Conservation (phyloP, 2,797 vertebrate species). For the Chelon labrosus region DNA sequence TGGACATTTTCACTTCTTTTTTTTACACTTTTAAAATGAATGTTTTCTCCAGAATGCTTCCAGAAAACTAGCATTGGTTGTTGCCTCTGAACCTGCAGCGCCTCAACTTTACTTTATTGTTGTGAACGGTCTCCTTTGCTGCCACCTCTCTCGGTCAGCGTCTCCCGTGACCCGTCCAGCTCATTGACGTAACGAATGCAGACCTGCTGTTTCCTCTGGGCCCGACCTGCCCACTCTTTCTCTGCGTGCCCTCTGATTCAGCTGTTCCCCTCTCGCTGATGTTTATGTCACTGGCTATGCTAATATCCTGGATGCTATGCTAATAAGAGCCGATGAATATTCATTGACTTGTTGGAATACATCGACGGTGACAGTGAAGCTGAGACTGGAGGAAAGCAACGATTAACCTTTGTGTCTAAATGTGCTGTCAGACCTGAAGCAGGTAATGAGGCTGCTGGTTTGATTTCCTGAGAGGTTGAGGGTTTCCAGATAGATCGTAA, state of each 20-base stretch:
- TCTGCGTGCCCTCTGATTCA: slow-evolving; percentile 59
- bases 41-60: too few relatives aligned
- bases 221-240: slow-evolving; percentile 42
- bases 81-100: too few relatives aligned
- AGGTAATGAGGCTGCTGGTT: slow-evolving; percentile 8
- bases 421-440: slow-evolving; percentile 15
- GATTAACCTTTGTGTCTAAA: slow-evolving; percentile 38
- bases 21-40: too few relatives aligned
- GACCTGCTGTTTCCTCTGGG: slow-evolving; percentile 49
- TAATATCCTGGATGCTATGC: slow-evolving; percentile 60
- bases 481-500: too few relatives aligned
- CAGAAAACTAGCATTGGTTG: too few relatives aligned
- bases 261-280: slow-evolving; percentile 47
- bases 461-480: neutral
- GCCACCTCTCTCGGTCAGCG: slow-evolving; percentile 16
- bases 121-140: slow-evolving; percentile 16
- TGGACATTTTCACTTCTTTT: too few relatives aligned
- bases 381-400: slow-evolving; percentile 32
- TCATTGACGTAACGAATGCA: slow-evolving; percentile 56
- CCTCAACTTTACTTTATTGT: too few relatives aligned
- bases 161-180: slow-evolving; percentile 19
- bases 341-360: slow-evolving; percentile 36
- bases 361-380: slow-evolving; percentile 53
- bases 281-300: slow-evolving; percentile 62
- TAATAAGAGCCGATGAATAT: slow-evolving; percentile 62